These are phyloP conservation scores for Agrotis exclamationis DNA, from an alignment of 2,888 invertebrate species.

Conservation along the genomic window DNA sequence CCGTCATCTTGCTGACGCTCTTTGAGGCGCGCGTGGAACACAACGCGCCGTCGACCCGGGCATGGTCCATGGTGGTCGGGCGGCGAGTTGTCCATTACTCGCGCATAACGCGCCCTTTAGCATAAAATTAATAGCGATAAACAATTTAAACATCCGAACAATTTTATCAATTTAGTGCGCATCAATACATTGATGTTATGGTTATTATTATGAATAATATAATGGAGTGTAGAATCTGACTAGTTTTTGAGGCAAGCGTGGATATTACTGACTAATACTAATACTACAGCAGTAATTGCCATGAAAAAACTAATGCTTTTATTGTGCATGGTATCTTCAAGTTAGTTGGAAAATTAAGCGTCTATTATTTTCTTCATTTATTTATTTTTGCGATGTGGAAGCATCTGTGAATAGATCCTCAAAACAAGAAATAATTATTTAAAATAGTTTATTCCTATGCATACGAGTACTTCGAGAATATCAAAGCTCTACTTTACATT, in stretches of 20 bases:
- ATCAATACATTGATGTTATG: too few relatives aligned
- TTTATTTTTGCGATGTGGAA: neutral
- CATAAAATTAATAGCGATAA: too few relatives aligned
- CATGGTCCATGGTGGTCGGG: too few relatives aligned
- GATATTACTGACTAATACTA: neutral
- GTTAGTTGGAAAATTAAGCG: neutral
- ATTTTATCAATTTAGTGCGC: neutral
- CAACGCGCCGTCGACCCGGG: too few relatives aligned
- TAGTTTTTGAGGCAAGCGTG: neutral
- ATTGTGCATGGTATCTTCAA: neutral
- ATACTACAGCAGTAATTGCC: neutral
- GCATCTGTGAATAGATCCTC: neutral
- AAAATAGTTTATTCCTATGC: neutral
- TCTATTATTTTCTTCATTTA: neutral
- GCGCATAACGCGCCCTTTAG: too few relatives aligned
- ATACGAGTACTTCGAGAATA: neutral
- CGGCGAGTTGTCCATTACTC: too few relatives aligned
- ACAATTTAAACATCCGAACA: too few relatives aligned
- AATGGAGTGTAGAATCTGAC: too few relatives aligned
- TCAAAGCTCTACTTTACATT: too few relatives aligned
- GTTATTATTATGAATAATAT: too few relatives aligned
- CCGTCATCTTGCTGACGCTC: too few relatives aligned
- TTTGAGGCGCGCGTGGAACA: too few relatives aligned
- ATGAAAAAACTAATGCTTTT: neutral
- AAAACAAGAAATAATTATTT: neutral